These are phyloP conservation scores for Pachliopta kotzebuea DNA, from an alignment of 2,888 invertebrate genomes.

Conservation along the genomic window DNA sequence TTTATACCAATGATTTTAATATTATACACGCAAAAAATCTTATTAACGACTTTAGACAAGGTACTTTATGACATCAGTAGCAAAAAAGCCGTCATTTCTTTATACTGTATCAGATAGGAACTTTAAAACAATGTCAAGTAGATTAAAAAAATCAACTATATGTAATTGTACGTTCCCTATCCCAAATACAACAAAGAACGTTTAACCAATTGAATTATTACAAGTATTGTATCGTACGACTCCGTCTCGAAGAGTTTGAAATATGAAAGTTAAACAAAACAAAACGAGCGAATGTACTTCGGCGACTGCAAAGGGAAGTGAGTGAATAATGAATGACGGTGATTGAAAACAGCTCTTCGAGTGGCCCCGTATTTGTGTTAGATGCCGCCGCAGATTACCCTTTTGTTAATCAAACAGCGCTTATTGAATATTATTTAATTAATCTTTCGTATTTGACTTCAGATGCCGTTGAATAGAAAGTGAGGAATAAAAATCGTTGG, in stretches of 20 bases:
- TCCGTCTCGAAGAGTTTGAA: conserved; percentile 57
- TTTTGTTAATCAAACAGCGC: conserved; percentile 77
- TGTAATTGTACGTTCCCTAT: conserved; percentile 47
- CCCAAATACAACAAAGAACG: conserved; percentile 49
- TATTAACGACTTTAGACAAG: too few relatives aligned
- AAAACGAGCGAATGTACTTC: conserved; percentile 68
- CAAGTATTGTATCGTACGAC: conserved; percentile 61
- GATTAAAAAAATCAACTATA: not conserved
- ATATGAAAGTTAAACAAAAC: conserved; percentile 78
- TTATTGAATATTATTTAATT: conserved; percentile 78
- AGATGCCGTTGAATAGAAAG: conserved; percentile 42
- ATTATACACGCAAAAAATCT: too few relatives aligned
- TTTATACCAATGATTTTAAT: too few relatives aligned
- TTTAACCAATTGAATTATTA: conserved; percentile 63
- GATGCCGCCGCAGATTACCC: conserved; percentile 78
- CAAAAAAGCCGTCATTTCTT: too few relatives aligned
- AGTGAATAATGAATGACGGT: conserved; percentile 77
- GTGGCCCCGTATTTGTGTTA: conserved; percentile 72
- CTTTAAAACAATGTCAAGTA: too few relatives aligned
- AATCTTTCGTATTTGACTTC: conserved; percentile 73
- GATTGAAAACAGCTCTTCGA: conserved; percentile 74
- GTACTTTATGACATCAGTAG: too few relatives aligned
- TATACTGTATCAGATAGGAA: too few relatives aligned
- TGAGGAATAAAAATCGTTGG: conserved; percentile 41
- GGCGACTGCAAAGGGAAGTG: conserved; percentile 74